Percentiles rank a stretch among this genome's conserved stretches.
Evolutionary conservation across 2,797 vertebrate genomes (phyloP).

Genomic region (Mormyrus proboscirostris): DNA sequence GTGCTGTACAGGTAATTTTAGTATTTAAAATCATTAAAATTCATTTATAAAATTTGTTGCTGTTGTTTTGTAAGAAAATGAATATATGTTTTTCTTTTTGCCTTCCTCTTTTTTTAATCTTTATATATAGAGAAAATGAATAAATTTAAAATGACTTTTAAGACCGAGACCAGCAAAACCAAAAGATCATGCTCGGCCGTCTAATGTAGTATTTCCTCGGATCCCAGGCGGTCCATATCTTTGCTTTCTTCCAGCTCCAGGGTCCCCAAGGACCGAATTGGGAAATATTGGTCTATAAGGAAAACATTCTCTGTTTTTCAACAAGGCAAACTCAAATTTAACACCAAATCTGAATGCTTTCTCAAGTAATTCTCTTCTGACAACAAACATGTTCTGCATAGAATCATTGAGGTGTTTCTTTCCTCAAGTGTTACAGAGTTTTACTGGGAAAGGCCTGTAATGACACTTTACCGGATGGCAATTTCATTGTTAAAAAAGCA

Average conservation of each 20-base stretch:
- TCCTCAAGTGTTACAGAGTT: neutral
- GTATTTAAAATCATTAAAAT: neutral
- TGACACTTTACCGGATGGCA: neutral
- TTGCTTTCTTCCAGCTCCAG: neutral
- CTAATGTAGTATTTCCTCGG: neutral
- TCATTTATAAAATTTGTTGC: neutral
- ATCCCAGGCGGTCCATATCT: neutral
- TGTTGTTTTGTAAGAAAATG: neutral
- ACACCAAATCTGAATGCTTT: neutral
- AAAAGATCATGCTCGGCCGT: neutral
- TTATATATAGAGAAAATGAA: neutral
- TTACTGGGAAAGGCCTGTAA: neutral
- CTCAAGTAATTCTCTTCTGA: neutral
- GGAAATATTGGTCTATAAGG: neutral
- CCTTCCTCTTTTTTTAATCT: too few species aligned
- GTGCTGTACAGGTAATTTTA: neutral
- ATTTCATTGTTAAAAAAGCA: slow-evolving; percentile 6
- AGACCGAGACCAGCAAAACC: neutral
- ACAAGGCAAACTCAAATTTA: neutral
- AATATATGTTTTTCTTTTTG: too few species aligned
- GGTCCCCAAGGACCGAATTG: neutral
- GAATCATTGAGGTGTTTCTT: neutral
- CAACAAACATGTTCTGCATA: neutral
- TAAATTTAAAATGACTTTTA: neutral
- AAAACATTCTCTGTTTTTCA: neutral